phyloP scores from a whole-genome alignment of 2,888 invertebrate genomes.

The Troides oblongomaculatus region DNA sequence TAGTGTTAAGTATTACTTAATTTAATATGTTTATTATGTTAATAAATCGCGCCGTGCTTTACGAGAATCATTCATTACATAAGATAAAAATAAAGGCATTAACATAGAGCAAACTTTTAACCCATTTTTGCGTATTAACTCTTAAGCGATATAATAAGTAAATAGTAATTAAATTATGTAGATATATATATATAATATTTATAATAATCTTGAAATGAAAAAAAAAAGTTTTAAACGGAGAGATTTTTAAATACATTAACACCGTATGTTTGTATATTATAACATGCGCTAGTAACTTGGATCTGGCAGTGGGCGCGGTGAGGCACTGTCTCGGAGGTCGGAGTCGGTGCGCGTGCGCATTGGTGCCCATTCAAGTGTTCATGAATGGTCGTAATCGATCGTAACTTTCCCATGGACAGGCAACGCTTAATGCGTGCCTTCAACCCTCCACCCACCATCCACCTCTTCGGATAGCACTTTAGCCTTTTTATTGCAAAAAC shows the following conservation, averaged over 20 bases:
- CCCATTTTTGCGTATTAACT: too few species aligned
- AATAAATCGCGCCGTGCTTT: too few species aligned
- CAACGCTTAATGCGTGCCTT: slow-evolving; percentile 52
- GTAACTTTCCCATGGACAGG: slow-evolving; percentile 73
- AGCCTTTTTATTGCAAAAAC: not conserved
- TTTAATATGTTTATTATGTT: too few species aligned
- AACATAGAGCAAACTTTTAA: too few species aligned
- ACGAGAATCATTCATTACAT: too few species aligned
- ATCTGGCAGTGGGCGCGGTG: slow-evolving; percentile 40
- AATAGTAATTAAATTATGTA: too few species aligned
- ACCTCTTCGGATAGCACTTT: not conserved
- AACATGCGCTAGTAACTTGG: not conserved
- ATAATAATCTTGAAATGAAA: too few species aligned
- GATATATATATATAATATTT: too few species aligned
- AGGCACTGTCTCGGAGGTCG: slow-evolving; percentile 57
- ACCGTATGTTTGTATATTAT: not conserved
- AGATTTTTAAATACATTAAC: not conserved
- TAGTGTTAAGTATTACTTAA: not conserved
- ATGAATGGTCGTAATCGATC: slow-evolving; percentile 73
- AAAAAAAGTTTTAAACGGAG: too few species aligned
- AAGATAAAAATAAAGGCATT: too few species aligned
- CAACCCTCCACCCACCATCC: slow-evolving; percentile 2
- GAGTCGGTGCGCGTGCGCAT: slow-evolving; percentile 58
- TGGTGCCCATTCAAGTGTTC: slow-evolving; percentile 74
- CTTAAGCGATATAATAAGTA: too few species aligned